Percentiles rank a stretch among this genome's conserved stretches.
These are phyloP conservation scores for Lethrus apterus DNA, from an alignment of 1,140 invertebrate species.

Conservation along the genomic window DNA sequence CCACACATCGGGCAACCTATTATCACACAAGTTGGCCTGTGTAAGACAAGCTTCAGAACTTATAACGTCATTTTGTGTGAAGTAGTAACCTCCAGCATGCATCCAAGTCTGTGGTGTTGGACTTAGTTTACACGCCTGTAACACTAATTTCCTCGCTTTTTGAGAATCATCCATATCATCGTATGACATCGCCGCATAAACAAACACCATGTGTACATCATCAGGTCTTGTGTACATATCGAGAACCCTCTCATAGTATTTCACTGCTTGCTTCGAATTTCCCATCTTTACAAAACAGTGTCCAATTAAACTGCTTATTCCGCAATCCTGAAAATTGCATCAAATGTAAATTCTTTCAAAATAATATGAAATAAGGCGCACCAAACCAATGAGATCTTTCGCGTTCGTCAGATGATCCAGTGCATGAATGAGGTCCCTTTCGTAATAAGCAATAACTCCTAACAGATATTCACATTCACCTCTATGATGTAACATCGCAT, in stretches of 20 bases:
- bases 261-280: constrained; percentile 24
- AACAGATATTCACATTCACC: constrained; percentile 31
- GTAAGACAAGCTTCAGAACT: constrained; percentile 36
- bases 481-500: constrained; percentile 19
- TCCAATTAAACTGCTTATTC: constrained; percentile 25
- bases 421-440: constrained; percentile 28
- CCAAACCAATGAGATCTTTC: constrained; percentile 24
- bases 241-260: constrained; percentile 29
- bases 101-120: constrained; percentile 36
- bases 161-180: constrained; percentile 23
- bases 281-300: constrained; percentile 27
- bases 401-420: constrained; percentile 30
- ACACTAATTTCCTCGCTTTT: constrained; percentile 28
- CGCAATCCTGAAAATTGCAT: constrained; percentile 24
- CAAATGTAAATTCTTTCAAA: constrained; percentile 2
- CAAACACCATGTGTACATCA: constrained; percentile 30
- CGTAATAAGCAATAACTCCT: constrained; percentile 28
- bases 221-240: constrained; percentile 30
- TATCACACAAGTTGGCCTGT: constrained; percentile 33
- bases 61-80: constrained; percentile 30
- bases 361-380: constrained; percentile 5
- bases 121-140: constrained; percentile 31
- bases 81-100: constrained; percentile 29
- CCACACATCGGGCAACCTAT: constrained; percentile 31
- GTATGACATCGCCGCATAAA: constrained; percentile 24